Evolutionary conservation across 1,140 invertebrate species (phyloP).

Genomic region (Vanessa tameamea): DNA sequence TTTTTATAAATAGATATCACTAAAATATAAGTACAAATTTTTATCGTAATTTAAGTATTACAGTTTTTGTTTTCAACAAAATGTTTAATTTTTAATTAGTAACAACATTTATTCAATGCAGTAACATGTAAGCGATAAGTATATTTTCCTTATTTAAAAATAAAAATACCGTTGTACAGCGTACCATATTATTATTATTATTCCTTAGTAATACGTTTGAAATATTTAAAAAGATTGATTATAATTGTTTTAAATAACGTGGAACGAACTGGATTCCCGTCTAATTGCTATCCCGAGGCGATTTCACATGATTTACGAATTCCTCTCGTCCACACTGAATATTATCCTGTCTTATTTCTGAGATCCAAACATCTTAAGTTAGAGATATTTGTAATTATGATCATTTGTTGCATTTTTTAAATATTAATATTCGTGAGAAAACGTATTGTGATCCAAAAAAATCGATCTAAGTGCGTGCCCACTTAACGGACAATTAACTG

Average conservation of each 20-base stretch:
- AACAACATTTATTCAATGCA: too few relatives aligned
- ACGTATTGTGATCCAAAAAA: not conserved
- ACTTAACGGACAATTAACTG: too few relatives aligned
- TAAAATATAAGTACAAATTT: too few relatives aligned
- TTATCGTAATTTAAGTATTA: too few relatives aligned
- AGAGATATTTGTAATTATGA: not conserved
- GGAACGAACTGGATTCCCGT: conserved; percentile 19
- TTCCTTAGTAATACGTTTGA: not conserved
- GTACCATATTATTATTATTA: too few relatives aligned
- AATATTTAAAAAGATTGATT: not conserved
- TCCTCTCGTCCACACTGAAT: conserved; percentile 5
- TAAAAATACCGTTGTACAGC: too few relatives aligned
- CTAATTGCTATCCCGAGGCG: conserved; percentile 28
- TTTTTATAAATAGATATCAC: too few relatives aligned
- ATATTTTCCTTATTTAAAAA: too few relatives aligned
- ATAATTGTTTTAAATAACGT: conserved; percentile 31
- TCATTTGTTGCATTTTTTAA: not conserved
- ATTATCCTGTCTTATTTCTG: conserved; percentile 9
- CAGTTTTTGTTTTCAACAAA: too few relatives aligned
- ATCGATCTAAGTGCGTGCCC: too few relatives aligned
- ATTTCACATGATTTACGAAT: conserved; percentile 41
- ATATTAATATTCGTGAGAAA: not conserved
- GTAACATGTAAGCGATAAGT: too few relatives aligned
- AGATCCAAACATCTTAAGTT: conserved; percentile 2
- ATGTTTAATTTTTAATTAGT: too few relatives aligned